Percentiles rank a stretch among this genome's conserved stretches.
These are phyloP conservation scores for Zosterops borbonicus DNA, from an alignment of 2,113 vertebrate genomes.

Conservation along the genomic window DNA sequence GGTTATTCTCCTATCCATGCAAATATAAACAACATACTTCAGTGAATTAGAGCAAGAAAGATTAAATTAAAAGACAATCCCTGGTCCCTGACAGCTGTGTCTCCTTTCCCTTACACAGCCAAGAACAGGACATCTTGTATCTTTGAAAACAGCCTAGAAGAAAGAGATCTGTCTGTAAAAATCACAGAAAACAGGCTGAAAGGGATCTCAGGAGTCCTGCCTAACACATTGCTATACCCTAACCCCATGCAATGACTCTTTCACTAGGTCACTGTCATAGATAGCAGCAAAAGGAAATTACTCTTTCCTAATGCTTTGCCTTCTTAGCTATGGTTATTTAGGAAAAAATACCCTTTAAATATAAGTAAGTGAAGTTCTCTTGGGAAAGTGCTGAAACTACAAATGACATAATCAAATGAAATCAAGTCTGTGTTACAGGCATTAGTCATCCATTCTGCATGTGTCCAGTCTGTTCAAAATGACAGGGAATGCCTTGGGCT, in stretches of 20 bases:
- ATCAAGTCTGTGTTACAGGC: not conserved
- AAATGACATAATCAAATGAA: not conserved
- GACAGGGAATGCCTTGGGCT: slow-evolving; percentile 8
- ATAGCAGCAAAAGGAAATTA: not conserved
- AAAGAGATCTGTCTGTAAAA: not conserved
- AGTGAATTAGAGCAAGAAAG: slow-evolving; percentile 60
- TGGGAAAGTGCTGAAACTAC: not conserved
- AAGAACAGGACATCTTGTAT: not conserved
- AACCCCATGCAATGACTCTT: not conserved
- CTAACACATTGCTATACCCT: not conserved
- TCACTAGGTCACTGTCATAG: not conserved
- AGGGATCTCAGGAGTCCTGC: not conserved
- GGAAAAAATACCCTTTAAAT: not conserved
- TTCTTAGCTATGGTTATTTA: not conserved
- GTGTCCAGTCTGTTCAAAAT: not conserved
- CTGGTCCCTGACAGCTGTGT: slow-evolving; percentile 28
- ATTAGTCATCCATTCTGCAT: slow-evolving; percentile 14
- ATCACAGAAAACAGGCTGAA: not conserved
- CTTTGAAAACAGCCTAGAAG: not conserved
- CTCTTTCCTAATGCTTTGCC: not conserved
- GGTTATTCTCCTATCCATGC: not conserved
- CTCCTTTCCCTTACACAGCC: not conserved
- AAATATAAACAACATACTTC: slow-evolving; percentile 45
- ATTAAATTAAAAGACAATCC: slow-evolving; percentile 43
- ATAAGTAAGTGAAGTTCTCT: not conserved